These are phyloP conservation scores for Scolopax rusticola DNA, from an alignment of 2,797 vertebrate species.

Conservation along the genomic window DNA sequence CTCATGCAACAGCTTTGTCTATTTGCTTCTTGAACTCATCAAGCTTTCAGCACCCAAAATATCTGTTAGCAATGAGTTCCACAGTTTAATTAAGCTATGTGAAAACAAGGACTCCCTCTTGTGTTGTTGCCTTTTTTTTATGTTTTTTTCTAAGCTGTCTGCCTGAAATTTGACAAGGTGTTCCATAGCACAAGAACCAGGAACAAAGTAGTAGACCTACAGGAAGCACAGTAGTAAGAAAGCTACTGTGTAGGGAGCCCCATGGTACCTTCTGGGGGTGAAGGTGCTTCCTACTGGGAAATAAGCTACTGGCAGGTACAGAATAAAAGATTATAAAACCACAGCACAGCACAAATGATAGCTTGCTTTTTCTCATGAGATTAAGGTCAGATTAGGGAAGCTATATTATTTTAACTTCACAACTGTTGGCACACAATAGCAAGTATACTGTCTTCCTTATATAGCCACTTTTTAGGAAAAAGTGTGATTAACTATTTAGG, in stretches of 20 bases:
- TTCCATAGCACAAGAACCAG: not conserved
- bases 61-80: not conserved
- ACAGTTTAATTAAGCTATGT: not conserved
- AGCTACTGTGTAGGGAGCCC: accelerated
- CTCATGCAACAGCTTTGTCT: not conserved
- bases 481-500: not conserved
- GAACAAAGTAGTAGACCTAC: not conserved
- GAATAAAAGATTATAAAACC: not conserved
- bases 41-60: not conserved
- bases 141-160: not conserved
- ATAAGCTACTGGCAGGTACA: not conserved
- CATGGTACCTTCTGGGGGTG: accelerated
- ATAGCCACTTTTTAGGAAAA: not conserved
- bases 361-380: not conserved
- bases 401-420: not conserved
- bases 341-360: not conserved
- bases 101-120: not conserved
- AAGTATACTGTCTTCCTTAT: not conserved
- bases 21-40: not conserved
- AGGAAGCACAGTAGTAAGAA: not conserved
- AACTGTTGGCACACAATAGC: not conserved
- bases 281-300: not conserved
- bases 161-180: not conserved
- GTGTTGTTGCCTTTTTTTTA: not conserved
- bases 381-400: not conserved